Conservation (phyloP, 2,888 invertebrate species). For the Xestobium rufovillosum region DNA sequence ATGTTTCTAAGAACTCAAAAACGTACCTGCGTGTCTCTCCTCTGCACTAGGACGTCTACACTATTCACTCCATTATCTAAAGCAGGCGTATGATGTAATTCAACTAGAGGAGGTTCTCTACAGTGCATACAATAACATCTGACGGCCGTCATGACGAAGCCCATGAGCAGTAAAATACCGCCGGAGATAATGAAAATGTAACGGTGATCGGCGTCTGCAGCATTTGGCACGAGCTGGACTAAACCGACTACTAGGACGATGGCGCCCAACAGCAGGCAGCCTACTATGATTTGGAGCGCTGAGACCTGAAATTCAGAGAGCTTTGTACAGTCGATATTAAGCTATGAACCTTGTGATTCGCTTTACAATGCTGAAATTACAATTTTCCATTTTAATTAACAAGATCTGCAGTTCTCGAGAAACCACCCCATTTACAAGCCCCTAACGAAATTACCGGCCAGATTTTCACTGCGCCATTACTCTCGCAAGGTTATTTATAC, state of each 20-base stretch:
- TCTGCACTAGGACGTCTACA: slow-evolving; percentile 46
- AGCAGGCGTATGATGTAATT: slow-evolving; percentile 26
- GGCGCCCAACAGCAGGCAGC: slow-evolving; percentile 64
- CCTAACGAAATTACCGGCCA: too few relatives aligned
- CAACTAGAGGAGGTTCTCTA: slow-evolving; percentile 33
- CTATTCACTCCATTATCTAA: slow-evolving; percentile 48
- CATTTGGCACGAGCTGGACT: slow-evolving; percentile 68
- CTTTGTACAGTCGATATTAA: background rate
- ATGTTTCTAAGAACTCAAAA: too few relatives aligned
- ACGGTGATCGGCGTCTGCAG: slow-evolving; percentile 67
- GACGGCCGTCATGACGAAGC: slow-evolving; percentile 56
- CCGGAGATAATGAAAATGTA: slow-evolving; percentile 64
- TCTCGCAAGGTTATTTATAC: too few relatives aligned
- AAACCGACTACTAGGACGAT: slow-evolving; percentile 68
- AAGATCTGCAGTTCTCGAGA: too few relatives aligned
- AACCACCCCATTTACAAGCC: too few relatives aligned
- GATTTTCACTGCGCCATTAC: too few relatives aligned
- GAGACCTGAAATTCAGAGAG: slow-evolving; percentile 55
- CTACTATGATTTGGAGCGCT: slow-evolving; percentile 65
- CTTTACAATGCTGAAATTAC: too few relatives aligned
- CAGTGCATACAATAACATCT: slow-evolving; percentile 63
- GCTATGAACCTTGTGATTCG: too few relatives aligned
- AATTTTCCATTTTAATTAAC: too few relatives aligned
- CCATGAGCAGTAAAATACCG: slow-evolving; percentile 54
- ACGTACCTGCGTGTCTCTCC: slow-evolving; percentile 39